Base-by-base conservation (phyloP, 2,888 invertebrate genomes). In the Dione juno region DNA sequence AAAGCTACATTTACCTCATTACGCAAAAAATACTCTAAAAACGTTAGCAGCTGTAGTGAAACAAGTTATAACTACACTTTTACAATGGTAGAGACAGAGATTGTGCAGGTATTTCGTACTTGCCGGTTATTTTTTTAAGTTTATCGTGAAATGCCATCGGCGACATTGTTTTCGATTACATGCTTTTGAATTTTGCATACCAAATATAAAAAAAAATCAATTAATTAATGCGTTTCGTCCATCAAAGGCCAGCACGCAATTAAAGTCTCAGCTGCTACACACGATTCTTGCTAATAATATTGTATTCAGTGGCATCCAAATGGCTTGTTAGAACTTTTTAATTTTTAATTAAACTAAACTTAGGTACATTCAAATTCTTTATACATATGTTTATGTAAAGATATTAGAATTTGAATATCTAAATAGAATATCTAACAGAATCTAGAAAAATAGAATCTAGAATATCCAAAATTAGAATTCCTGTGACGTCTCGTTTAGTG, bases 161-260 rank as follows among this genome's bases (percentile, higher is more conserved):
- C 64, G 40, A 64, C 64, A 64, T 64, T 64, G 64, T 64, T 64
- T 64, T 48, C 64, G 64, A 50, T 64, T 64, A 64, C 52, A 64
- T 52, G 64, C 48, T 64, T 37, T 64, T 40, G 61, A 45, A 35
- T 61, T 61, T 61, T 61, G 45, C 61, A 61, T 61, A 61, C n/a
- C 28, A 35, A 52, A 67, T 52, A 41, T 21, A 67, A 50, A 58
- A 52, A n/a, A 52, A 61, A 67, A 21, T 28, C 41, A 28, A 63
- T 50, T 52, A 68, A 68, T 68, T 63, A 61, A 68, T 63, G 54
- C 54, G 63, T 68, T 61, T n/a, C 45, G 45, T 63, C 52, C 43
- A 37, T 68, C 68, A 68, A 63, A 54, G 35, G 37, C 45, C 61
- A 63, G 53, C 3, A 19, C 50, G 52, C 54, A 68, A 68, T 68